A percentile compares a stretch with the other conserved stretches of the same genome.
Evolutionary conservation across 37 sponge, comb jelly and placozoan genomes (phyloP).

Genomic region (Sycon ciliatum): DNA sequence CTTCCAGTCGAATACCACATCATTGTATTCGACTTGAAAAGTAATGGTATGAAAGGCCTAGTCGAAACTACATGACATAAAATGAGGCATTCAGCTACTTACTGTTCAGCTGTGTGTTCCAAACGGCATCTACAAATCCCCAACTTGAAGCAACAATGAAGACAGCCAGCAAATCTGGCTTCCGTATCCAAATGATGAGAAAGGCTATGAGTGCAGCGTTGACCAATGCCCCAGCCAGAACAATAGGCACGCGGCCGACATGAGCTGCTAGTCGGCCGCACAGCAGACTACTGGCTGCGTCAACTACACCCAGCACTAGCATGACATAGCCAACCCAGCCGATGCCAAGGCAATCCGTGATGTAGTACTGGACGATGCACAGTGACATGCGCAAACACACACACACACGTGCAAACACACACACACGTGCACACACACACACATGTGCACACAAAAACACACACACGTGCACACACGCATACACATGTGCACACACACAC

Average conservation of each 20-base stretch:
- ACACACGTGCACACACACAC: no score
- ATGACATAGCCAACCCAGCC: not conserved
- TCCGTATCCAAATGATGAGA: not conserved
- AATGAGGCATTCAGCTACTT: no score
- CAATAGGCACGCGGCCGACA: not conserved
- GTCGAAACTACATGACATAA: no score
- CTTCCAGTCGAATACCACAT: no score
- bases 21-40: no score
- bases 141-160: not conserved
- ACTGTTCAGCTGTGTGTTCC: not conserved
- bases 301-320: not conserved
- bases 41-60: no score
- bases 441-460: no score
- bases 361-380: conserved; percentile 6
- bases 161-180: not conserved
- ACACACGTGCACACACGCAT: no score
- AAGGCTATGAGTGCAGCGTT: not conserved
- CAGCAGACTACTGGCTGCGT: not conserved
- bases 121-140: conserved; percentile 11
- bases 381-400: no score
- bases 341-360: conserved; percentile 1
- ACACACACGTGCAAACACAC: no score
- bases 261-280: not conserved
- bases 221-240: not conserved
- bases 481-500: no score